Conservation (phyloP, 1,140 invertebrate species). For the Danaus melanippus region DNA sequence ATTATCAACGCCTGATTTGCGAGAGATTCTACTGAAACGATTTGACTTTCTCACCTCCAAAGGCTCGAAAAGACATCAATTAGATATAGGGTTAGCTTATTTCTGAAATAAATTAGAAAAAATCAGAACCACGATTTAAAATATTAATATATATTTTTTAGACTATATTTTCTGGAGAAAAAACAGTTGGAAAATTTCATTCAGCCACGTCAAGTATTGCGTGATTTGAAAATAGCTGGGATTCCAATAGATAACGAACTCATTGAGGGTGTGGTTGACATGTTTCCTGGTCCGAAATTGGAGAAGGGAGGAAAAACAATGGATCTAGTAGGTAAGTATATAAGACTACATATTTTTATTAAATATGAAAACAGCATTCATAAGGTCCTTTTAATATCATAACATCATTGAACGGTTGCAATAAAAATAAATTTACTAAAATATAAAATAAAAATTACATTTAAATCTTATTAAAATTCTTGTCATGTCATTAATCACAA, state of each 20-base stretch:
- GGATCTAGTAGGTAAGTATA: constrained; percentile 20
- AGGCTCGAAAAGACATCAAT: constrained; percentile 14
- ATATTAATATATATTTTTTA: constrained; percentile 9
- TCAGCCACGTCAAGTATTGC: constrained; percentile 22
- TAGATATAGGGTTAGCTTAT: constrained; percentile 30
- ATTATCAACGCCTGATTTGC: constrained; percentile 17
- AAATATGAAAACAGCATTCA: no score
- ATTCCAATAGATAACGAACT: constrained; percentile 25
- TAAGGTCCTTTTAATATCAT: no score
- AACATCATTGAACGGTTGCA: no score
- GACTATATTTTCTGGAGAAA: constrained; percentile 27
- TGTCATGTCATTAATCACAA: no score
- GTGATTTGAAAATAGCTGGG: constrained; percentile 20
- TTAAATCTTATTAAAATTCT: no score
- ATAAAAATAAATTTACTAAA: no score
- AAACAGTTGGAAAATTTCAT: constrained; percentile 14
- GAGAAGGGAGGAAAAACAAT: constrained; percentile 28
- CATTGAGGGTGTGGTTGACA: constrained; percentile 14
- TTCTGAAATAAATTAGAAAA: neutral
- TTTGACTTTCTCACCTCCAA: constrained; percentile 26
- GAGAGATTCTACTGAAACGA: constrained; percentile 27
- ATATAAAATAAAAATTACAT: no score
- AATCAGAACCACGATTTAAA: no score
- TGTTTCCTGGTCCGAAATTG: constrained; percentile 27
- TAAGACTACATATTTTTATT: neutral